Base-by-base conservation (phyloP, 2,113 vertebrate species). In the Bubo blakistoni region DNA sequence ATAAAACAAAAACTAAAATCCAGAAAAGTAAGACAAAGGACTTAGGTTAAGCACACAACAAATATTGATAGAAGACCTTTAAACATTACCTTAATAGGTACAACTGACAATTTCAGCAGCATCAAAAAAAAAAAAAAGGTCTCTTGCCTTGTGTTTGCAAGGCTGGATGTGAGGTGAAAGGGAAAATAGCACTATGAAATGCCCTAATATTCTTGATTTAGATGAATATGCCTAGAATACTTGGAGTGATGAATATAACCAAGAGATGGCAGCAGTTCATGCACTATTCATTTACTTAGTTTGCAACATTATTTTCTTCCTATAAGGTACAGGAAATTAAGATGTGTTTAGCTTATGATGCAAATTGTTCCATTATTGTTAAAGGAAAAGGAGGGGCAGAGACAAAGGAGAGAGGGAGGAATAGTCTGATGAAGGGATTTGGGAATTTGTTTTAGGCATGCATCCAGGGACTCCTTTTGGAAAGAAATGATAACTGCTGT, bases 191-290 rank as follows among this genome's bases (percentile, higher is more conserved):
- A 20, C 24, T 36, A 46, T 19, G 38, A 91, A 87, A 74, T 47
- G 16, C 10, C 34, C 49, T 69, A 40, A 79, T 94, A 62, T 44
- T 92, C 69, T 71, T 84, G 21, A 58, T 91, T 76, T 79, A 90
- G 52, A 40, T 76, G 18, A 89, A 91, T 77, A 55, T 0, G 0
- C 22, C 52, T 57, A 73, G 52, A 94, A 57, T 58, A 86, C 63
- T 49, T 83, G 78, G 72, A 77, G 16, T 92, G 69, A 92, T 79
- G 32, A 93, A 90, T 95, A 66, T 47, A 94, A 88, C 94, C 92
- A 87, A 97, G 81, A 97, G 96, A 77, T 97, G 96, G 91, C 96
- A 97, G 90, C 67, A 96, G 92, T 87, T 96, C 87, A 92, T 73
- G 57, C 87, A 54, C 86, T 89, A 88, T 94, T 89, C 79, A 66